Evolutionary conservation across 2,888 invertebrate genomes (phyloP), one percentile per base, ranked within the genome.

Genomic region (Petrophora chlorosata): DNA sequence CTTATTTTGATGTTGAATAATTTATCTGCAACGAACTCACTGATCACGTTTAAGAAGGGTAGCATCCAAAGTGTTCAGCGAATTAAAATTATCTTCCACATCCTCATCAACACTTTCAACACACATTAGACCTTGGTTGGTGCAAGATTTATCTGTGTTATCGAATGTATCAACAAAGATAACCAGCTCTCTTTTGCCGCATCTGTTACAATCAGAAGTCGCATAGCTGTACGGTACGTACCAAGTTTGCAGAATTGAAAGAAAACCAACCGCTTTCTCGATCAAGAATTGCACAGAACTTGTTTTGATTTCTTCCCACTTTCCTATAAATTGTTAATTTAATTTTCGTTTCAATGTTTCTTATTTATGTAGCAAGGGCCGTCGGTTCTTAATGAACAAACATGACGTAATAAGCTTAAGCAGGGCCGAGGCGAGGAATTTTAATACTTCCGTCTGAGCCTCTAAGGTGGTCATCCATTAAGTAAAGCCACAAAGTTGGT

Each of bases 211-310:
- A 38, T 40, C 34, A 14, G 14, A 17, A 43, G 42, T 39, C 29
- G 10, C 29, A 12, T 34, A 34, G 9, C 36, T 16, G 10, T 5
- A 17, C 1, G 10, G 3, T 32, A 40, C 19, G 23, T 35, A 44
- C 30, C 38, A 22, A 55, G 38, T 59, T 58, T 53, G 59, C 56
- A 50, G 56, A 65, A 60, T 65, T 43, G 42, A 59, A 63, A 56
- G 59, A 69, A 70, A 67, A 48, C 60, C 8, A 67, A 46, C 60
- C n/a, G 64, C 76, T 76, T 75, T 76, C 75, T 59, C 63, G 52
- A 64, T 60, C 64, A 52, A 64, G 44, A 59, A 61, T 63, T 63
- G 63, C 60, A 57, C 51, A 25, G 63, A 67, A 70, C 70, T 60
- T 46, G 72, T 73, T 73, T 53, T 35, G 63, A 70, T 70, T 70